Percentiles rank a stretch among this genome's conserved stretches.
Conservation (phyloP, 2,888 invertebrate species). For the Ochropleura plecta region DNA sequence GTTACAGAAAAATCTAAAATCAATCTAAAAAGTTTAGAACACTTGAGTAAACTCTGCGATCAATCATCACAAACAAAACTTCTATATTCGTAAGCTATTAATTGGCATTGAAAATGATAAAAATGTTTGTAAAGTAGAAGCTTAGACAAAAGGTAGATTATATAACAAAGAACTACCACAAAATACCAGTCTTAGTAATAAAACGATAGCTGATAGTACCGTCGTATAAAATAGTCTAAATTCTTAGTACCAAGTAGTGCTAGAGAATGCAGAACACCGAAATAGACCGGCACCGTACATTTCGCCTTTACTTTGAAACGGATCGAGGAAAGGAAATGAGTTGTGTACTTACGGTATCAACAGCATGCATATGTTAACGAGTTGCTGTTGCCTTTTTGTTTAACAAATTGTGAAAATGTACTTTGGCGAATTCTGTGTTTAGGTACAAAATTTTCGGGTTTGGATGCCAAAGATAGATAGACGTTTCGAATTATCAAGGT, state of each 20-base stretch:
- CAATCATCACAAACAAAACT: slow-evolving; percentile 32
- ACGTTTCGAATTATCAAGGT: neutral
- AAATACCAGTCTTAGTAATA: slow-evolving; percentile 7
- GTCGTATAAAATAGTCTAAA: slow-evolving; percentile 31
- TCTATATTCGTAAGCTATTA: slow-evolving; percentile 8
- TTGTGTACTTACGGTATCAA: slow-evolving; percentile 62
- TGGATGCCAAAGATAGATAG: neutral
- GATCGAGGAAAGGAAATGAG: slow-evolving; percentile 68
- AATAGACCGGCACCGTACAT: slow-evolving; percentile 49
- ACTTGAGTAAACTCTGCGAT: slow-evolving; percentile 37
- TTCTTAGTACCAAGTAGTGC: slow-evolving; percentile 39
- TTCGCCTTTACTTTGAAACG: slow-evolving; percentile 52
- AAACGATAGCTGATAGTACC: slow-evolving; percentile 25
- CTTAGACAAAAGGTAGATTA: slow-evolving; percentile 6
- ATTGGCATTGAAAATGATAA: slow-evolving; percentile 4
- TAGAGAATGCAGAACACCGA: slow-evolving; percentile 52
- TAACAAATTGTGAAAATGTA: slow-evolving; percentile 37
- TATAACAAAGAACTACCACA: neutral
- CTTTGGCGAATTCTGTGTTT: slow-evolving; percentile 8
- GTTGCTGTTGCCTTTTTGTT: slow-evolving; percentile 43
- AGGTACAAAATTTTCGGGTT: neutral
- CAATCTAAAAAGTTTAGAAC: slow-evolving; percentile 40
- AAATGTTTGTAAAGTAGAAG: slow-evolving; percentile 1
- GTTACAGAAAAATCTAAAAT: slow-evolving; percentile 29
- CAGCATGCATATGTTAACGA: slow-evolving; percentile 56